A percentile compares a stretch with the other conserved stretches of the same genome.
phyloP scores from a whole-genome alignment of 2,888 invertebrate genomes.

The Lasioglossum calceatum region DNA sequence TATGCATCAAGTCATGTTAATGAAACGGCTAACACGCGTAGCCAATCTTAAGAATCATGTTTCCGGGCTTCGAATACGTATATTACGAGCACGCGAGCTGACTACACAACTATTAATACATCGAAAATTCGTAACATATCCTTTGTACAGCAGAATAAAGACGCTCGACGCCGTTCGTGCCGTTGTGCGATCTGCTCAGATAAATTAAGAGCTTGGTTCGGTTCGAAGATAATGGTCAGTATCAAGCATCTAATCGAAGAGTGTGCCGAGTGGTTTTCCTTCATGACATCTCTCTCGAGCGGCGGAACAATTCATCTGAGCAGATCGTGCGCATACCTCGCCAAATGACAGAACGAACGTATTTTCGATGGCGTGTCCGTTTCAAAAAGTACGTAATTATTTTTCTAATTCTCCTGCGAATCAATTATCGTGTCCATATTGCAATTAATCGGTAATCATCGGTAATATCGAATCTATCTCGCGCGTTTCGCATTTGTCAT shows the following conservation, averaged over 20 bases:
- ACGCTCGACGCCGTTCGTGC: slow-evolving; percentile 43
- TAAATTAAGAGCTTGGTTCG: slow-evolving; percentile 59
- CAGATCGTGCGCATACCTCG: slow-evolving; percentile 41
- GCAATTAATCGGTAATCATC: slow-evolving; percentile 2
- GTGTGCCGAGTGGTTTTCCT: slow-evolving; percentile 56
- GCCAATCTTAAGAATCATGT: slow-evolving; percentile 25
- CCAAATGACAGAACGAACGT: slow-evolving; percentile 58
- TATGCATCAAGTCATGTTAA: slow-evolving; percentile 24
- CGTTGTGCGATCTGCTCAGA: slow-evolving; percentile 56
- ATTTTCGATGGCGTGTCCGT: slow-evolving; percentile 54
- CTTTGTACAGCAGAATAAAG: slow-evolving; percentile 49
- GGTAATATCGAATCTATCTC: slow-evolving; percentile 2
- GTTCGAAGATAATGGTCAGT: slow-evolving; percentile 60
- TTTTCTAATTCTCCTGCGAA: slow-evolving; percentile 27
- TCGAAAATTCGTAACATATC: slow-evolving; percentile 42
- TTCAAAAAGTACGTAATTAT: slow-evolving; percentile 57
- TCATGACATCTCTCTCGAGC: slow-evolving; percentile 51
- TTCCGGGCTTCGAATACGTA: slow-evolving; percentile 34
- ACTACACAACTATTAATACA: slow-evolving; percentile 55
- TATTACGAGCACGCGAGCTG: slow-evolving; percentile 35
- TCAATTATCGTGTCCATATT: not conserved
- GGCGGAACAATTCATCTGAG: slow-evolving; percentile 32
- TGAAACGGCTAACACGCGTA: slow-evolving; percentile 20
- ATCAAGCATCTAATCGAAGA: slow-evolving; percentile 61
- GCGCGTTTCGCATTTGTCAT: slow-evolving; percentile 13